Percentiles rank a stretch among this genome's conserved stretches.
These are phyloP conservation scores for Gadopsis bispinosus DNA, from an alignment of 2,797 vertebrate species.

Conservation along the genomic window DNA sequence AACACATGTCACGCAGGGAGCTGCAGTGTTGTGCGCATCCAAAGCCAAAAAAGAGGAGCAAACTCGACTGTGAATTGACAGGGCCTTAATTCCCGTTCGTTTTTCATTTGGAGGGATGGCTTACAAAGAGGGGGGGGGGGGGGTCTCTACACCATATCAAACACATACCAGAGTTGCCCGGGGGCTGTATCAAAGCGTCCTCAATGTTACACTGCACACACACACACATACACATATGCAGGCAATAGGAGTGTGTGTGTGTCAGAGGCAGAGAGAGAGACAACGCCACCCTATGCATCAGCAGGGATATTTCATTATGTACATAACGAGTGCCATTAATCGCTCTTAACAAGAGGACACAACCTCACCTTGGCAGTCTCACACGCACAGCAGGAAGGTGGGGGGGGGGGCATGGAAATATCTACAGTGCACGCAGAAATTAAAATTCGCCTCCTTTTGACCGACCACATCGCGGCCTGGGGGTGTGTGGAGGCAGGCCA, in stretches of 20 bases:
- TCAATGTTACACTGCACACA: constrained; percentile 36
- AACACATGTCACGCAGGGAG: constrained; percentile 74
- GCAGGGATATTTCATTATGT: constrained; percentile 87
- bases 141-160: constrained; percentile 68
- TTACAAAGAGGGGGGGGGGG: constrained; percentile 46
- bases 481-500: constrained; percentile 67
- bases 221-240: constrained; percentile 21
- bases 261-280: constrained; percentile 53
- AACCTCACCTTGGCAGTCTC: constrained; percentile 86
- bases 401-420: constrained; percentile 66
- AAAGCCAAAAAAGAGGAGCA: constrained; percentile 61
- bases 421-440: constrained; percentile 77
- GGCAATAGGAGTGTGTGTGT: constrained; percentile 18
- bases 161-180: constrained; percentile 70
- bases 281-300: constrained; percentile 81
- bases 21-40: constrained; percentile 62
- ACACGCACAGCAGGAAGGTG: constrained; percentile 76
- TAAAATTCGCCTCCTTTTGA: constrained; percentile 83
- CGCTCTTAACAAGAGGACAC: constrained; percentile 88
- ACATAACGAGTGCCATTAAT: constrained; percentile 88
- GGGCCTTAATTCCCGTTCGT: constrained; percentile 68
- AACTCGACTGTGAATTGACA: constrained; percentile 68
- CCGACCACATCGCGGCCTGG: constrained; percentile 57
- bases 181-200: constrained; percentile 70
- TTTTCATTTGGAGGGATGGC: constrained; percentile 71